Conservation (phyloP, 2,797 vertebrate species). For the Periophthalmus magnuspinnatus region DNA sequence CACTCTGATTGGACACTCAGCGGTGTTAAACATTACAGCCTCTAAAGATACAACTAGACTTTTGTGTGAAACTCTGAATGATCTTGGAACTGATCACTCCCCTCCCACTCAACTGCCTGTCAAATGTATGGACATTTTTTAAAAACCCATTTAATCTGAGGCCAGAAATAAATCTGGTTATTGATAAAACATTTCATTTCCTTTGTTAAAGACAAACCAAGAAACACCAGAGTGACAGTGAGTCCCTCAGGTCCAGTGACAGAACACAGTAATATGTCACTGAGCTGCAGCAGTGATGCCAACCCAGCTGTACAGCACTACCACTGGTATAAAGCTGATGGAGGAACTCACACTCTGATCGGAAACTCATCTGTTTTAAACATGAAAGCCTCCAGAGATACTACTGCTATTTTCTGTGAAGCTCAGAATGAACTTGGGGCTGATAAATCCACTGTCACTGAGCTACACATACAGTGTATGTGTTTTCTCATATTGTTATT, state of each 20-base stretch:
- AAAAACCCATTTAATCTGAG: too few relatives aligned
- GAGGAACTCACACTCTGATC: neutral
- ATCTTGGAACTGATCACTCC: too few relatives aligned
- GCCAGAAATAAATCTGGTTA: too few relatives aligned
- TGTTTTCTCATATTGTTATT: neutral
- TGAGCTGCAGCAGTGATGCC: constrained; percentile 24
- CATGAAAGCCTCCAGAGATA: neutral
- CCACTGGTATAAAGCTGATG: constrained; percentile 16
- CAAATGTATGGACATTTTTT: too few relatives aligned
- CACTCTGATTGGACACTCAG: too few relatives aligned
- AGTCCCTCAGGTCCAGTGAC: constrained; percentile 19
- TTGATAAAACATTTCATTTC: too few relatives aligned
- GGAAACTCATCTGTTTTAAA: neutral
- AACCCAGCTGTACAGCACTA: constrained; percentile 16
- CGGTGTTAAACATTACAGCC: neutral
- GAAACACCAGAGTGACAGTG: neutral
- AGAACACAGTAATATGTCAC: neutral
- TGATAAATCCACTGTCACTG: neutral
- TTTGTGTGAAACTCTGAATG: too few relatives aligned
- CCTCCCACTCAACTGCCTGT: too few relatives aligned
- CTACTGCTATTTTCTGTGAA: neutral
- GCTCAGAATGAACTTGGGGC: neutral
- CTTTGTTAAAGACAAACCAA: neutral
- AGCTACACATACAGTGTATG: constrained; percentile 14
- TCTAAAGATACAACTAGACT: neutral